These are phyloP conservation scores for Aphidius ervi DNA, from an alignment of 1,140 invertebrate species.

Conservation along the genomic window DNA sequence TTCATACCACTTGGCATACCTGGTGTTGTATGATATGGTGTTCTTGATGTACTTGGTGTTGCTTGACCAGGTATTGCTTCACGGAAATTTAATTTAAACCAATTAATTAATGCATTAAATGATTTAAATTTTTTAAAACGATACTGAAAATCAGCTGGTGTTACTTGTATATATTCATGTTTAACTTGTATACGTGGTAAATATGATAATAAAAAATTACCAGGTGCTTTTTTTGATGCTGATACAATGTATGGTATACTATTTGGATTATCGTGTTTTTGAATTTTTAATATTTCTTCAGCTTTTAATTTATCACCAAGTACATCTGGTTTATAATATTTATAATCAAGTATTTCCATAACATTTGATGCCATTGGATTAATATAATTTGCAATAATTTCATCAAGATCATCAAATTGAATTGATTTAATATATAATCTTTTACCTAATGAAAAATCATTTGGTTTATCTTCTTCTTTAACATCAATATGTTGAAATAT, in stretches of 20 bases:
- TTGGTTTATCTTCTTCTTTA: slow-evolving; percentile 93
- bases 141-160: slow-evolving; percentile 90
- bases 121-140: slow-evolving; percentile 83
- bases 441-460: slow-evolving; percentile 90
- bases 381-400: slow-evolving; percentile 95
- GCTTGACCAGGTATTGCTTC: slow-evolving; percentile 74
- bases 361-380: slow-evolving; percentile 93
- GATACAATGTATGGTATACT: slow-evolving; percentile 92
- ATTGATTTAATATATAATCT: slow-evolving; percentile 79
- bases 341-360: slow-evolving; percentile 85
- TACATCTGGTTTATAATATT: slow-evolving; percentile 77
- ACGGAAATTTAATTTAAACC: slow-evolving; percentile 98
- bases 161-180: slow-evolving; percentile 90
- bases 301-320: slow-evolving; percentile 77
- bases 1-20: slow-evolving; percentile 58
- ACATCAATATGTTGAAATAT: slow-evolving; percentile 97
- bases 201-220: slow-evolving; percentile 93
- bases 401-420: slow-evolving; percentile 97
- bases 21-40: slow-evolving; percentile 66
- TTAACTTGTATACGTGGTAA: slow-evolving; percentile 76
- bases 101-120: slow-evolving; percentile 79
- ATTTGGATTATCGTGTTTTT: slow-evolving; percentile 78
- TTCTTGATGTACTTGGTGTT: slow-evolving; percentile 70
- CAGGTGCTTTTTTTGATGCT: slow-evolving; percentile 83
- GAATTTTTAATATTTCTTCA: slow-evolving; percentile 81